These are phyloP conservation scores for Chionoecetes opilio DNA, from an alignment of 1,140 invertebrate species.

Conservation along the genomic window DNA sequence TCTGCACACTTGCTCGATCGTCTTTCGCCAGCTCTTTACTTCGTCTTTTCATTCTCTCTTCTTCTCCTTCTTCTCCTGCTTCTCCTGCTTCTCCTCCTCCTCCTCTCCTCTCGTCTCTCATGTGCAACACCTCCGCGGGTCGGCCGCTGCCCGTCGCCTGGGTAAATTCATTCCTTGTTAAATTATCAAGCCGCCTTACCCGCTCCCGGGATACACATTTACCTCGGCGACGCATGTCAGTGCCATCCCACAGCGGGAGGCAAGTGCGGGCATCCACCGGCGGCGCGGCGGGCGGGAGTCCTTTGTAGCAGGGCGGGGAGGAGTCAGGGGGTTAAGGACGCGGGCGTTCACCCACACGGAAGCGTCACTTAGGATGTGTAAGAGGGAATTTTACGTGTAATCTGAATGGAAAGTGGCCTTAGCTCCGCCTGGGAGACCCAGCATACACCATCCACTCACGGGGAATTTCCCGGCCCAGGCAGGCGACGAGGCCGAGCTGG, in stretches of 20 bases:
- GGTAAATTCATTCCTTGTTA: conserved; percentile 50
- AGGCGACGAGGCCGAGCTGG: background rate
- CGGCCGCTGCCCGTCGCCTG: background rate
- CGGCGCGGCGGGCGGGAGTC: background rate
- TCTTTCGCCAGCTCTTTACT: background rate
- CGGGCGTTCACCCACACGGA: conserved; percentile 22
- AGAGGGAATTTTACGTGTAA: conserved; percentile 45
- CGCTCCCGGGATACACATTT: conserved; percentile 41
- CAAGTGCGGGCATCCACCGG: conserved; percentile 10
- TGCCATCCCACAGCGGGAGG: background rate
- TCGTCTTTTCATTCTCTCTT: background rate
- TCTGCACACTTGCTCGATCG: background rate
- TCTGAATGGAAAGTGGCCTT: conserved; percentile 28
- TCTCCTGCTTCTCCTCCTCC: background rate
- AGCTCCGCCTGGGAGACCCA: background rate
- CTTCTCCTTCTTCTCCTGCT: background rate
- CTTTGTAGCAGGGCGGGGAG: background rate
- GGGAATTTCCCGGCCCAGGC: background rate
- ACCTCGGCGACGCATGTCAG: background rate
- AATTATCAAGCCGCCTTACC: conserved; percentile 48
- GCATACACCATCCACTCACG: background rate
- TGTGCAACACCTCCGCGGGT: background rate
- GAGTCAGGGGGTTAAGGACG: background rate
- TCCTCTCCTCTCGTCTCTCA: background rate
- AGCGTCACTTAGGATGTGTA: background rate